These are phyloP conservation scores for Deilephila elpenor DNA, from an alignment of 2,888 invertebrate species.

Conservation along the genomic window DNA sequence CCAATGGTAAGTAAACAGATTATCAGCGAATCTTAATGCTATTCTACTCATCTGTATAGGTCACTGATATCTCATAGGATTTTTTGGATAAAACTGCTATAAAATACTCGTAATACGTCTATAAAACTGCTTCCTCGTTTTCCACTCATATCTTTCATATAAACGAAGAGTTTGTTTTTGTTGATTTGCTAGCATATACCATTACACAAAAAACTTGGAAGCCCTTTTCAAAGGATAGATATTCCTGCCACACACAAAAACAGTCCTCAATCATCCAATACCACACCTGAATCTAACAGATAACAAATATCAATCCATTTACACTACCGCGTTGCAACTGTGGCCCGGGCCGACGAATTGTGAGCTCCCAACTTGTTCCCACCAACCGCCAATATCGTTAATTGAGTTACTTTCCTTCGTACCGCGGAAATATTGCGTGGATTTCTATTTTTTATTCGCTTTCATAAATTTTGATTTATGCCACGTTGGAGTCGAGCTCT, in stretches of 20 bases:
- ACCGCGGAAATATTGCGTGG: conserved; percentile 34
- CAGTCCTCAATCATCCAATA: neutral
- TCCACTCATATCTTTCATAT: no score
- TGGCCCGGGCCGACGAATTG: conserved; percentile 43
- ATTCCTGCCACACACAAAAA: neutral
- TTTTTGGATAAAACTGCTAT: no score
- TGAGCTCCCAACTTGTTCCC: conserved; percentile 45
- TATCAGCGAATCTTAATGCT: no score
- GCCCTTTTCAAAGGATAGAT: neutral
- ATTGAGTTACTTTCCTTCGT: conserved; percentile 51
- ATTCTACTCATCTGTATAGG: no score
- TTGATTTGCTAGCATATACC: no score
- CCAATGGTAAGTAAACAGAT: no score
- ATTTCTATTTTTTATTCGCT: conserved; percentile 22
- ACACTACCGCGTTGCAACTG: conserved; percentile 12
- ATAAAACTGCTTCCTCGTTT: no score
- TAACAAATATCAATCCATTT: neutral
- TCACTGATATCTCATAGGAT: no score
- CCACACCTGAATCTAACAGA: neutral
- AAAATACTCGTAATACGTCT: no score
- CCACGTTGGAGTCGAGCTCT: neutral
- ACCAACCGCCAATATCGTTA: conserved; percentile 51
- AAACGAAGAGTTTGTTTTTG: no score
- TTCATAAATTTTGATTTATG: conserved; percentile 27
- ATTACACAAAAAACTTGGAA: no score